phyloP scores from a whole-genome alignment of 2,888 invertebrate species.

The Malthinus flaveolus region DNA sequence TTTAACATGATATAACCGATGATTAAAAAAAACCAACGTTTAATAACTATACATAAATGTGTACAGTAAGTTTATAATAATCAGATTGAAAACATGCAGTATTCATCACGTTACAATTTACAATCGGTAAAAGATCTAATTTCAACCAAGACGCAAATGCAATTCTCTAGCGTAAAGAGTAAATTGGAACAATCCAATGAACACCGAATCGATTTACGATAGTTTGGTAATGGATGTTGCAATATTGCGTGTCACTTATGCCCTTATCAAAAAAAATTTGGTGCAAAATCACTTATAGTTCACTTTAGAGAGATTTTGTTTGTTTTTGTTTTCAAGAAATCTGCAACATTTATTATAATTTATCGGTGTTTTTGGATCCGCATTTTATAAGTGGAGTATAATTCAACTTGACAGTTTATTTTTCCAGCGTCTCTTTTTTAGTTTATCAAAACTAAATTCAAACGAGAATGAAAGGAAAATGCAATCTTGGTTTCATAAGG shows the following conservation, averaged over 20 bases:
- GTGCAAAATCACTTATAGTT: background rate
- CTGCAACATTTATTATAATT: too few relatives aligned
- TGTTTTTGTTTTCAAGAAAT: too few relatives aligned
- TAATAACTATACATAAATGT: background rate
- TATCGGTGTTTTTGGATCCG: too few relatives aligned
- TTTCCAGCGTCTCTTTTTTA: too few relatives aligned
- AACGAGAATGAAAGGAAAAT: too few relatives aligned
- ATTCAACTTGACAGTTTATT: too few relatives aligned
- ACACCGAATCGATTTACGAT: background rate
- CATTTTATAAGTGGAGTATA: too few relatives aligned
- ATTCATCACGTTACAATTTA: conserved; percentile 17
- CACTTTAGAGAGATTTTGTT: background rate
- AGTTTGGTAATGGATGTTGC: background rate
- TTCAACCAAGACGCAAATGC: background rate
- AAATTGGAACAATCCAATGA: conserved; percentile 1
- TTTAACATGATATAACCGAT: too few relatives aligned
- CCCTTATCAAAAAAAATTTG: background rate
- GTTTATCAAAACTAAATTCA: too few relatives aligned
- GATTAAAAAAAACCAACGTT: too few relatives aligned
- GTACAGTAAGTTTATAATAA: background rate
- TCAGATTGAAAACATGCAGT: conserved; percentile 3
- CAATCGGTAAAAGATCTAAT: conserved; percentile 17
- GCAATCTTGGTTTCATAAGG: too few relatives aligned
- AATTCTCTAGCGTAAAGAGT: background rate
- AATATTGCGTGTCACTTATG: conserved; percentile 10